Percentiles rank a stretch among this genome's conserved stretches.
Conservation (phyloP, 1,140 invertebrate species). For the Caenorhabditis briggsae region DNA sequence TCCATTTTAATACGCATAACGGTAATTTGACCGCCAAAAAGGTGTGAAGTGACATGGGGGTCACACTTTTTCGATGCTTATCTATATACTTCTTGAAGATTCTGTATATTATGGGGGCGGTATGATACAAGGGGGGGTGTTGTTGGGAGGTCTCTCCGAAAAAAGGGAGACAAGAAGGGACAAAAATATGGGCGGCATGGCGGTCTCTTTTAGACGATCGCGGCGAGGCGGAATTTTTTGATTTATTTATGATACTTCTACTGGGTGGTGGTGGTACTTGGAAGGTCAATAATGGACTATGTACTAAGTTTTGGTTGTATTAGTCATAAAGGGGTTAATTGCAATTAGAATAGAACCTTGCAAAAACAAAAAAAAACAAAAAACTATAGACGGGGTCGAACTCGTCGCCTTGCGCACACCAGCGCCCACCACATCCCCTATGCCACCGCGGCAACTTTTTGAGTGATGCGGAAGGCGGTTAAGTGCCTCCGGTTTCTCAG, state of each 20-base stretch:
- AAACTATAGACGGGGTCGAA: no score
- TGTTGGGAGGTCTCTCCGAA: not conserved
- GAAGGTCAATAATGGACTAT: not conserved
- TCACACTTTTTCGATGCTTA: constrained; percentile 46
- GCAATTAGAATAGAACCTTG: no score
- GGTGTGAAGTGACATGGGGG: constrained; percentile 33
- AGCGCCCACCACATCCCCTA: no score
- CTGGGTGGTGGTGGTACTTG: not conserved
- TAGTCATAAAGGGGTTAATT: not conserved
- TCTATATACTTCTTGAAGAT: not conserved
- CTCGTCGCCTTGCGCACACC: no score
- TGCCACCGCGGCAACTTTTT: no score
- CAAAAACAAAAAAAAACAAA: no score
- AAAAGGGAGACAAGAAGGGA: constrained; percentile 20
- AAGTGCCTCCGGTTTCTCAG: no score
- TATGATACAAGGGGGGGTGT: not conserved
- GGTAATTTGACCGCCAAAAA: constrained; percentile 36
- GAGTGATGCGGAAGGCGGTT: no score
- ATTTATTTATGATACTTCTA: constrained; percentile 44
- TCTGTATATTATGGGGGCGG: not conserved
- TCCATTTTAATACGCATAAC: no score
- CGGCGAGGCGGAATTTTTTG: constrained; percentile 11
- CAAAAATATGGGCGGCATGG: constrained; percentile 36
- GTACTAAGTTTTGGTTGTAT: not conserved
- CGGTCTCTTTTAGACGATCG: constrained; percentile 39